phyloP scores from a whole-genome alignment of 2,888 invertebrate genomes.

The Smittia aterrima region DNA sequence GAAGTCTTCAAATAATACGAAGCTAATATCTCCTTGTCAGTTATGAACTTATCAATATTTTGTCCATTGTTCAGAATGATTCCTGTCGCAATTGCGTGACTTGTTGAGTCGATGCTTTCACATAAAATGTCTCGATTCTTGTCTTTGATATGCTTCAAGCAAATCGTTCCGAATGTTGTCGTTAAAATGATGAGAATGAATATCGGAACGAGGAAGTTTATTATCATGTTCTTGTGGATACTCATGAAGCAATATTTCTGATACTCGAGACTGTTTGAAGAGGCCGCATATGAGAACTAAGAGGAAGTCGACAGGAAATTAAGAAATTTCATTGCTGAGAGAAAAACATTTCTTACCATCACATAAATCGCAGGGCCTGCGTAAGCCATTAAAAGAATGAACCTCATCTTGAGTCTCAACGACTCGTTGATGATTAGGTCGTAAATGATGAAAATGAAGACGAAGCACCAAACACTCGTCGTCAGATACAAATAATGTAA shows the following conservation, averaged over 20 bases:
- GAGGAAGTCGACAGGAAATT: slow-evolving; percentile 45
- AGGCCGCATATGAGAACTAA: slow-evolving; percentile 65
- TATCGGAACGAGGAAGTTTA: slow-evolving; percentile 72
- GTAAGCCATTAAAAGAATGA: slow-evolving; percentile 56
- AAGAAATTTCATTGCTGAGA: not conserved
- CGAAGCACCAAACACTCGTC: slow-evolving; percentile 68
- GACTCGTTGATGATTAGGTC: slow-evolving; percentile 56
- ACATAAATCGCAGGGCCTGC: slow-evolving; percentile 64
- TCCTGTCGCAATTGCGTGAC: slow-evolving; percentile 21
- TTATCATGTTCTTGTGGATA: slow-evolving; percentile 71
- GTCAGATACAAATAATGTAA: slow-evolving; percentile 69
- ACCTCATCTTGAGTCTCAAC: slow-evolving; percentile 29
- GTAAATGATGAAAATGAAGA: slow-evolving; percentile 64
- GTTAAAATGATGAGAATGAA: slow-evolving; percentile 66
- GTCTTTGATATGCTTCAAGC: slow-evolving; percentile 53
- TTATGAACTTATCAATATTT: slow-evolving; percentile 33
- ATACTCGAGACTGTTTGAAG: slow-evolving; percentile 70
- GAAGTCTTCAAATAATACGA: slow-evolving; percentile 30
- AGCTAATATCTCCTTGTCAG: slow-evolving; percentile 29
- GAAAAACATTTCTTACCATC: slow-evolving; percentile 57
- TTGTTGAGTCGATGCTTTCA: slow-evolving; percentile 44
- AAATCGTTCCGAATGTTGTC: slow-evolving; percentile 60
- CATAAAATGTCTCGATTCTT: slow-evolving; percentile 45
- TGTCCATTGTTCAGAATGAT: slow-evolving; percentile 33
- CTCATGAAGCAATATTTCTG: slow-evolving; percentile 76